These are phyloP conservation scores for Cepaea hortensis DNA, from an alignment of 2,888 invertebrate species.

Conservation along the genomic window DNA sequence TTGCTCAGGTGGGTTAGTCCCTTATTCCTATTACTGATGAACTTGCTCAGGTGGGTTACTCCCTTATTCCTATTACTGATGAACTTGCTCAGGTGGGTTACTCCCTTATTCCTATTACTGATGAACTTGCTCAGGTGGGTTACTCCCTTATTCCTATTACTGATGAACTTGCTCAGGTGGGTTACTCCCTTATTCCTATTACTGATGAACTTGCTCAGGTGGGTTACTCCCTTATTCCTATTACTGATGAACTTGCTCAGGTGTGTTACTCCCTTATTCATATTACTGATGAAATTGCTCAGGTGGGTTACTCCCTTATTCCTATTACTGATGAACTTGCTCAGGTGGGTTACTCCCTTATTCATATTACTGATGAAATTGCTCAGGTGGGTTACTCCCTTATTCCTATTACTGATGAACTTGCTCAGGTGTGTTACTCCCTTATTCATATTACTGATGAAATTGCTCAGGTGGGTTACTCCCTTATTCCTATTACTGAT, in stretches of 20 bases:
- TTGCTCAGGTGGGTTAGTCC: constrained; percentile 78
- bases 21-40: no score
- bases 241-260: constrained; percentile 84
- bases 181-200: no score
- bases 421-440: constrained; percentile 78
- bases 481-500: no score
- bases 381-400: constrained; percentile 74
- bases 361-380: constrained; percentile 87
- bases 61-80: no score
- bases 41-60: constrained; percentile 79
- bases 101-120: no score
- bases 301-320: not conserved
- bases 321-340: constrained; percentile 85
- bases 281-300: constrained; percentile 85
- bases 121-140: constrained; percentile 81
- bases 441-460: no score
- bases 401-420: no score
- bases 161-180: constrained; percentile 82
- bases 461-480: constrained; percentile 79
- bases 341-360: constrained; percentile 74
- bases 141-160: no score
- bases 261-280: no score
- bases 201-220: constrained; percentile 83
- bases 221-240: no score
- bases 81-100: constrained; percentile 80